Base-by-base conservation (phyloP, 2,888 invertebrate genomes). In the Magallana nippona region DNA sequence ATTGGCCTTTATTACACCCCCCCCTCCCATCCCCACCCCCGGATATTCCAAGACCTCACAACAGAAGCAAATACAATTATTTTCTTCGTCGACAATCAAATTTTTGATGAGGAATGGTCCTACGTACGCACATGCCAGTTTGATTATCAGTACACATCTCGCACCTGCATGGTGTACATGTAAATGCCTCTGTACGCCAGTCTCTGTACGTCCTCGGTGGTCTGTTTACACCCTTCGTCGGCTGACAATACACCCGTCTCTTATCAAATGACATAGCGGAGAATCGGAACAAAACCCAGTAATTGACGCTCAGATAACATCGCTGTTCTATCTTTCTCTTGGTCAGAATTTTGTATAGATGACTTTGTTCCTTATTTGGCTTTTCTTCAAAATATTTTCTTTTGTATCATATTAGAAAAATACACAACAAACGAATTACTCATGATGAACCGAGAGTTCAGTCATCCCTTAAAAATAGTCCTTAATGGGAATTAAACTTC, bases 401-500 rank as follows among this genome's bases (percentile, higher is more conserved):
- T 44, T 71, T 71, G 71, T 71, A 32, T 71, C 60, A 60, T n/a
- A n/a, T 60, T 60, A 60, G n/a, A 60, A 15, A 60, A 13, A 60
- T 8, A 60, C 60, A 11, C 22, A 71, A 71, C 32, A 15, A 27
- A 71, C 19, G 13, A 27, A 71, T 71, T 71, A 71, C 71, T 71
- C 71, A 71, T 71, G 71, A 71, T 71, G 27, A 22, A 27, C 71
- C 71, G 15, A 13, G 71, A 71, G 22, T 15, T 22, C 71, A 71
- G 71, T 71, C 71, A 71, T 71, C 71, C 71, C 27, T 71, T 63
- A 3, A 27, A 71, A 71, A 71, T 27, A 22, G 71, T 22, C 71
- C 71, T 71, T 71, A 27, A 27, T 27, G 13, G 8, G 71, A 71
- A 27, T 71, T 71, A 71, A 71, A 71, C 71, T 71, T 71, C 71